Evolutionary conservation across 2,888 invertebrate genomes (phyloP), one percentile per base, ranked within the genome.

Genomic region (Drosophila anomalipes): DNA sequence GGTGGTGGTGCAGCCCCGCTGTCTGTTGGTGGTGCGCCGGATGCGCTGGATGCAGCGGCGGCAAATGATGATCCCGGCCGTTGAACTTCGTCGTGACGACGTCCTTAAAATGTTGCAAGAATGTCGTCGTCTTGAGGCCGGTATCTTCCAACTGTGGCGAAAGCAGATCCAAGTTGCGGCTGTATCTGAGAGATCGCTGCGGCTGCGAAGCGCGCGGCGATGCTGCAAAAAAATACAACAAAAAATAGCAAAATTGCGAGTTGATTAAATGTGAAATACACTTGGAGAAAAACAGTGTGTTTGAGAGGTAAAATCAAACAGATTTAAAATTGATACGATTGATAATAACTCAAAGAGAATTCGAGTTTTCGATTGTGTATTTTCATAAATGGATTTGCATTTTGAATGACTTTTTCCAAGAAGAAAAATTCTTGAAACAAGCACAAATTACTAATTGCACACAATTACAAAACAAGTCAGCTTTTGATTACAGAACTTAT

Each of bases 81-180:
- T 92, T 91, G 91, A 93, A 93, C 92, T 93, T 93, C 92, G 93
- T 93, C 93, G 93, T 92, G 87, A 93, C 93, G 92, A 93, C 93
- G 93, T 93, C 93, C 91, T 93, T 93, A 79, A 93, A 92, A 81
- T 93, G 93, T 91, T 93, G 93, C 91, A 93, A 90, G 86, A 93
- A 92, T 89, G 93, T 93, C 91, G 93, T 93, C 93, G 93, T 93
- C 88, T 92, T 93, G 93, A 93, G 91, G 93, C 92, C 92, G 93
- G 92, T 93, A 91, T 92, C 91, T 81, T 92, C 91, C 86, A 89
- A 89, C 86, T 91, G 90, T 75, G 88, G 90, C 64, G 91, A 88
- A 74, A 88, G 86, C 86, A 86, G 90, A 90, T 86, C 86, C 91
- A 90, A 86, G 77, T 79, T 86, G 86, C 61, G 68, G 86, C 91